Evolutionary conservation across 2,888 invertebrate genomes (phyloP), one percentile per base, ranked within the genome.

Genomic region (Petrophora chlorosata): DNA sequence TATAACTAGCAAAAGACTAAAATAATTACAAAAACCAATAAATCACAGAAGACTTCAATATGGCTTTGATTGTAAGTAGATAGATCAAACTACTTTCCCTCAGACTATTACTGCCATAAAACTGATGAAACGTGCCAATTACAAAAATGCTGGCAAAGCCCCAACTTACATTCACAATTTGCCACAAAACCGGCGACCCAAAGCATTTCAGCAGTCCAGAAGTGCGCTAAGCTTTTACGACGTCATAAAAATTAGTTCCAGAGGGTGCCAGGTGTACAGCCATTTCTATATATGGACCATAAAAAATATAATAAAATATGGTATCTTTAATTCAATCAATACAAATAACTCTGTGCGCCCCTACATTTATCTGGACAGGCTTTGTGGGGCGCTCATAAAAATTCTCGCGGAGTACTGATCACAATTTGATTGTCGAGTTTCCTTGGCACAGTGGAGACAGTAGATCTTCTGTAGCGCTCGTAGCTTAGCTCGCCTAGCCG

Each of bases 361-460:
- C 58, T 65, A 60, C 68, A 76, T 82, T 75, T 78, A 79, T 80
- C 71, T 72, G 57, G 23, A 59, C 59, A 67, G 74, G 79, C 74
- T 80, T 77, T 70, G 72, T 68, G 68, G 80, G 82, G 79, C 74
- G 59, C 70, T 59, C 75, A 79, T 83, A 82, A 84, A 83, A 84
- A 84, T 79, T 82, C 76, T 73, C 82, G 77, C 79, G 73, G 70
- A 66, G 71, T 67, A 69, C 76, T 83, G 85, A 86, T 86, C 82
- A 79, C 85, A 80, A 81, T 85, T 86, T 85, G 85, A 85, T 85
- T 78, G 82, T 79, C 70, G 70, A 75, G 57, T 65, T 68, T 67
- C 66, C 65, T 40, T 47, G 46, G 55, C 50, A 41, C 49, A 30
- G 26, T 19, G 40, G 46, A 32, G 49, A 50, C 50, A 58, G 50